Conservation (phyloP, 1,140 invertebrate species). For the Anadara kagoshimensis region DNA sequence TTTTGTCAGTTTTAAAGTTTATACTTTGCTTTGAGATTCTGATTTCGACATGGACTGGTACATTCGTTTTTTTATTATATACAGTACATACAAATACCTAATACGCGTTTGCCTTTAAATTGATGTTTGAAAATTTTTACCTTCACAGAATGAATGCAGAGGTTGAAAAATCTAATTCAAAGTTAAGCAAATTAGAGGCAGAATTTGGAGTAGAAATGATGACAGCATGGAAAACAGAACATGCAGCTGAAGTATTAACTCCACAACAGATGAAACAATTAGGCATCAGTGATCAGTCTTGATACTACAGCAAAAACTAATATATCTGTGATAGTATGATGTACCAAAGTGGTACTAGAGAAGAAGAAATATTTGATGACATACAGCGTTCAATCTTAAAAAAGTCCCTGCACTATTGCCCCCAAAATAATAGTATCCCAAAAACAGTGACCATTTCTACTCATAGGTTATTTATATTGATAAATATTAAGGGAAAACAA, state of each 20-base stretch:
- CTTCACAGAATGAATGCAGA: conserved; percentile 64
- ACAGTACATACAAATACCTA: background rate
- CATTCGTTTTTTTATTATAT: too few relatives aligned
- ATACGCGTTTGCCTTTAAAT: background rate
- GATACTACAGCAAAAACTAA: background rate
- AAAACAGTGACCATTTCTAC: too few relatives aligned
- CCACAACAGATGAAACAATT: conserved; percentile 39
- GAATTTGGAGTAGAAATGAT: conserved; percentile 57
- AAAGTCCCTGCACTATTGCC: too few relatives aligned
- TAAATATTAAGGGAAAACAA: too few relatives aligned
- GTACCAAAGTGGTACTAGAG: too few relatives aligned
- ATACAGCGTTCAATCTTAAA: too few relatives aligned
- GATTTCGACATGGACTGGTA: background rate
- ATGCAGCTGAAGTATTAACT: conserved; percentile 61
- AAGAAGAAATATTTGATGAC: too few relatives aligned
- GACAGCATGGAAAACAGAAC: conserved; percentile 61
- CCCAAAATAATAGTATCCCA: too few relatives aligned
- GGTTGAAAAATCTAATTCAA: conserved; percentile 61
- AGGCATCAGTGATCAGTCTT: conserved; percentile 19
- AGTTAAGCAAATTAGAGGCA: conserved; percentile 53
- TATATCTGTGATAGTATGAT: too few relatives aligned
- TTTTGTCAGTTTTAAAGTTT: background rate
- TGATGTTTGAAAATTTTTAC: background rate
- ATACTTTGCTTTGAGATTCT: background rate
- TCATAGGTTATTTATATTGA: too few relatives aligned